Evolutionary conservation across 2,888 invertebrate genomes (phyloP).

Genomic region (Eilema griseolum): DNA sequence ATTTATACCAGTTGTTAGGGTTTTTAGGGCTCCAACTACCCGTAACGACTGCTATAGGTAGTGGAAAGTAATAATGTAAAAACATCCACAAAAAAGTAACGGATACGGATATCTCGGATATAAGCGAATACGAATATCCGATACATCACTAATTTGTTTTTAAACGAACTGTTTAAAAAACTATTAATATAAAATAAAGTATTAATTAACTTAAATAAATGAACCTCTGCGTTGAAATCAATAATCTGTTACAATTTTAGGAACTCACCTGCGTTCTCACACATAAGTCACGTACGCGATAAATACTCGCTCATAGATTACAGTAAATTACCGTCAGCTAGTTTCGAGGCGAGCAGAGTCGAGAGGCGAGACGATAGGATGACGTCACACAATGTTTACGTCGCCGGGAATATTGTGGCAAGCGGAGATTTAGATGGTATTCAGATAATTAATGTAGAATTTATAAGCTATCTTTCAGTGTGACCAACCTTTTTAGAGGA

Average conservation of each 20-base stretch:
- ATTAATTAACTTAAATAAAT: neutral
- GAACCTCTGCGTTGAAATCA: neutral
- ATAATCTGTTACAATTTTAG: slow-evolving; percentile 49
- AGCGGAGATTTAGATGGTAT: slow-evolving; percentile 56
- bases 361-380: slow-evolving; percentile 70
- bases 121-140: neutral
- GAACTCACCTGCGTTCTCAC: slow-evolving; percentile 52
- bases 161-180: neutral
- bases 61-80: too few species aligned
- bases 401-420: slow-evolving; percentile 75
- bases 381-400: slow-evolving; percentile 69
- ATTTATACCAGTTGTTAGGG: too few species aligned
- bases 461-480: neutral
- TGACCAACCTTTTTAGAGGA: too few species aligned
- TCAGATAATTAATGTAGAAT: neutral
- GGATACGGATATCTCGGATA: neutral
- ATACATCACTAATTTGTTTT: neutral
- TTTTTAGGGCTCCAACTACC: too few species aligned
- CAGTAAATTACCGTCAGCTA: slow-evolving; percentile 71
- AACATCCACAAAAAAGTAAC: too few species aligned
- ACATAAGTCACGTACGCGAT: slow-evolving; percentile 55
- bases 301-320: slow-evolving; percentile 80
- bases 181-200: too few species aligned
- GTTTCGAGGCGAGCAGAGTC: slow-evolving; percentile 60
- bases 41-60: too few species aligned